These are phyloP conservation scores for Drusus annulatus DNA, from an alignment of 1,140 invertebrate species.

Conservation along the genomic window DNA sequence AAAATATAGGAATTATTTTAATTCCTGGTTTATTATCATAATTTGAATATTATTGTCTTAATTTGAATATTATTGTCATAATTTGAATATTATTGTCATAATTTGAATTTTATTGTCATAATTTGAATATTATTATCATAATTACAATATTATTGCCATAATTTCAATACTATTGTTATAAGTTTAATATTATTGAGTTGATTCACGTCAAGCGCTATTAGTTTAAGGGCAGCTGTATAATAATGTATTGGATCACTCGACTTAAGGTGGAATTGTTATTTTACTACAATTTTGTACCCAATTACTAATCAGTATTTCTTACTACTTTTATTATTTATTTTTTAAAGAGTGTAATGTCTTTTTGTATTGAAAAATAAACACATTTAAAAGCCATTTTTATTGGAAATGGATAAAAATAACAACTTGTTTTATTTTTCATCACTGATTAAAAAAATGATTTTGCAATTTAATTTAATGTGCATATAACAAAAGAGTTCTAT, in stretches of 20 bases:
- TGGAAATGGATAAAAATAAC: slow-evolving; percentile 35
- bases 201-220: background rate
- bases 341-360: slow-evolving; percentile 38
- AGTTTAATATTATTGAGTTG: background rate
- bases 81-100: background rate
- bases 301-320: slow-evolving; percentile 42
- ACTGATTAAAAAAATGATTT: no score
- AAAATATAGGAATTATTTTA: no score
- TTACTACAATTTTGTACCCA: background rate
- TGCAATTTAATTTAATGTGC: no score
- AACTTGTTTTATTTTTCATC: no score
- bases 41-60: background rate
- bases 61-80: background rate
- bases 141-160: background rate
- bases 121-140: background rate
- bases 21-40: no score
- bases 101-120: background rate
- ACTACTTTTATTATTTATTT: slow-evolving; percentile 41
- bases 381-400: slow-evolving; percentile 38
- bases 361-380: slow-evolving; percentile 45
- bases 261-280: background rate
- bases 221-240: background rate
- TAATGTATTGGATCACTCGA: background rate
- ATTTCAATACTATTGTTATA: no score
- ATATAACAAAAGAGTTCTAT: no score